A percentile compares a stretch with the other conserved stretches of the same genome.
Evolutionary conservation across 2,888 invertebrate genomes (phyloP).

Genomic region (Papilio protenor): DNA sequence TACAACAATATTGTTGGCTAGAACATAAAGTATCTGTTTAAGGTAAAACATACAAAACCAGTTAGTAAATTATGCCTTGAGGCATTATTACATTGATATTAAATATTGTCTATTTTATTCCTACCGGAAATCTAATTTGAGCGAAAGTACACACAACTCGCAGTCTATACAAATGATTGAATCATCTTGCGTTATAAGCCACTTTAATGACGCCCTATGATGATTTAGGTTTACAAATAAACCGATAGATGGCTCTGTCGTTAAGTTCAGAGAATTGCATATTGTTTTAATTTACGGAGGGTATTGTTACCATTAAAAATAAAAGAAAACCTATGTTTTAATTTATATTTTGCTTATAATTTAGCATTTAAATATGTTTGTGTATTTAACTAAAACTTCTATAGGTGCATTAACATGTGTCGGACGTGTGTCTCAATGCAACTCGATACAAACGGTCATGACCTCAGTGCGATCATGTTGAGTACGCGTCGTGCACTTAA

Average conservation of each 20-base stretch:
- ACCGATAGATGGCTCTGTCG: not conserved
- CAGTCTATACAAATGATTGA: not conserved
- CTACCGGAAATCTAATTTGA: conserved; percentile 12
- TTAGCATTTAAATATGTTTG: not conserved
- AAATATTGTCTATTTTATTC: not conserved
- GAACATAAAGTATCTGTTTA: not conserved
- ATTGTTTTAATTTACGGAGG: not conserved
- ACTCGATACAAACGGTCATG: not conserved
- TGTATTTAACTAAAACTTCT: not conserved
- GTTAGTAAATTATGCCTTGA: not conserved
- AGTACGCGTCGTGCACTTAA: not conserved
- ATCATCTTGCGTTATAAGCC: not conserved
- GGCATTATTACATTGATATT: not conserved
- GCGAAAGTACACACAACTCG: not conserved
- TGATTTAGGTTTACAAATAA: not conserved
- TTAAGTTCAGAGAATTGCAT: not conserved
- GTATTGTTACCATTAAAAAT: not conserved
- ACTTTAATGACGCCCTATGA: not conserved
- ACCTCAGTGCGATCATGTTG: conserved; percentile 6
- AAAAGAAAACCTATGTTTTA: not conserved
- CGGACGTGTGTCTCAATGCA: conserved; percentile 6
- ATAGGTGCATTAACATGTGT: not conserved
- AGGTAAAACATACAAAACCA: not conserved
- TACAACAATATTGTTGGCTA: not conserved
- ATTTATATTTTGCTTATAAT: not conserved